These are phyloP conservation scores for Hirtodrosophila cameraria DNA, from an alignment of 2,888 invertebrate genomes.

Conservation along the genomic window DNA sequence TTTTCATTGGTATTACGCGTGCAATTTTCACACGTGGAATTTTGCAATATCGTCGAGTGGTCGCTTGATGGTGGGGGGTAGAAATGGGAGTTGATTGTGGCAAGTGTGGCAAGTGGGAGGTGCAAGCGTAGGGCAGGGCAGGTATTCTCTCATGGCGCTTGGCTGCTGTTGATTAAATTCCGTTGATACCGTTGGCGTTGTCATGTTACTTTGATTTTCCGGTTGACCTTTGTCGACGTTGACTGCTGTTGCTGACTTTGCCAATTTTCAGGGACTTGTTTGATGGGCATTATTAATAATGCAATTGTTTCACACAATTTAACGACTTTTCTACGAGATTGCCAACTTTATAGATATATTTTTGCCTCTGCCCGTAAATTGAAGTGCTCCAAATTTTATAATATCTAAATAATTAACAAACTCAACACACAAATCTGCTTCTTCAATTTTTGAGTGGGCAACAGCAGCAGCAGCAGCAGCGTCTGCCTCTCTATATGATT, in stretches of 20 bases:
- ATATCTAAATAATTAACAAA: constrained; percentile 64
- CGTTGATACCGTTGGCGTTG: constrained; percentile 64
- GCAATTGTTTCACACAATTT: constrained; percentile 48
- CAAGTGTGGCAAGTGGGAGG: background rate
- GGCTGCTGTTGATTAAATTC: constrained; percentile 71
- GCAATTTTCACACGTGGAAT: constrained; percentile 74
- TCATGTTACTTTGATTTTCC: constrained; percentile 69
- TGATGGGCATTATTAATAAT: constrained; percentile 72
- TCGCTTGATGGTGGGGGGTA: constrained; percentile 5
- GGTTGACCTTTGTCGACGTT: constrained; percentile 53
- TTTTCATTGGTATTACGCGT: constrained; percentile 68
- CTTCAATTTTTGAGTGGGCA: background rate
- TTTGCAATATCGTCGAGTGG: constrained; percentile 65
- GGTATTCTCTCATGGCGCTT: background rate
- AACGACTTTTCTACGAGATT: constrained; percentile 22
- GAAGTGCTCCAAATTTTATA: constrained; percentile 59
- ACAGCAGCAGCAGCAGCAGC: no score
- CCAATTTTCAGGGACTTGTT: constrained; percentile 44
- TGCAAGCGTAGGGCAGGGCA: background rate
- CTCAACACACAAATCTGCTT: constrained; percentile 40
- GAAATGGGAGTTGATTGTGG: no score
- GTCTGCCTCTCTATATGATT: constrained; percentile 32
- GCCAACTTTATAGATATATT: background rate
- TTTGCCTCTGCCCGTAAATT: constrained; percentile 26
- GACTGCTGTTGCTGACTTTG: constrained; percentile 28